Percentiles rank a stretch among this genome's conserved stretches.
Conservation (phyloP, 2,888 invertebrate genomes). For the Odontomyia ornata region DNA sequence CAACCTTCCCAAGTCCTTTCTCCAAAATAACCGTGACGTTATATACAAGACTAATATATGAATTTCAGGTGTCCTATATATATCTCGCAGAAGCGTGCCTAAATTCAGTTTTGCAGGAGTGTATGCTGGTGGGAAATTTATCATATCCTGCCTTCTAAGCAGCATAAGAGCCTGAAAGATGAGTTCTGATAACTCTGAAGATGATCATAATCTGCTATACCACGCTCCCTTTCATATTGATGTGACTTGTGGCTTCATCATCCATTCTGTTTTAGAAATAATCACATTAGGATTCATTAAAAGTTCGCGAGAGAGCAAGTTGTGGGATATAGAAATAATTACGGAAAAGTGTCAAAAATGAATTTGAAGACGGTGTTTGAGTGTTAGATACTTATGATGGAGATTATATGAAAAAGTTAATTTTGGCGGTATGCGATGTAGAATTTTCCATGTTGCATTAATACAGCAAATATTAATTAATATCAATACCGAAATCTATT, state of each 20-base stretch:
- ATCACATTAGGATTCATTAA: constrained; percentile 16
- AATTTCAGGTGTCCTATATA: neutral
- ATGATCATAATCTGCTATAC: neutral
- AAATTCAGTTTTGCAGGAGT: neutral
- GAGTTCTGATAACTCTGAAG: neutral
- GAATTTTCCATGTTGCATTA: too few species aligned
- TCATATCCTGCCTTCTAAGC: neutral
- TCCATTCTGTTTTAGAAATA: neutral
- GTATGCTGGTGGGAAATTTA: neutral
- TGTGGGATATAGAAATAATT: neutral
- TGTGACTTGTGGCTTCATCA: neutral
- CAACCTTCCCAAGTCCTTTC: neutral
- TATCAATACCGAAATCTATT: too few species aligned
- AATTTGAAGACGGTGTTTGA: too few species aligned
- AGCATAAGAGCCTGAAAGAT: neutral
- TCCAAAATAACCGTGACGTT: neutral
- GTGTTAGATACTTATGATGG: too few species aligned
- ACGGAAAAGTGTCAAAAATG: neutral
- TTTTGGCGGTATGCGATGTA: too few species aligned
- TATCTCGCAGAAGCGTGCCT: neutral
- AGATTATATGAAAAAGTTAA: too few species aligned
- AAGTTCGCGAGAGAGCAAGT: neutral
- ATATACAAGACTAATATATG: neutral
- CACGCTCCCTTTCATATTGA: neutral
- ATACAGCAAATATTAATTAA: too few species aligned